Evolutionary conservation across 2,797 vertebrate species (phyloP).

Genomic region (Sebastes diaconus): DNA sequence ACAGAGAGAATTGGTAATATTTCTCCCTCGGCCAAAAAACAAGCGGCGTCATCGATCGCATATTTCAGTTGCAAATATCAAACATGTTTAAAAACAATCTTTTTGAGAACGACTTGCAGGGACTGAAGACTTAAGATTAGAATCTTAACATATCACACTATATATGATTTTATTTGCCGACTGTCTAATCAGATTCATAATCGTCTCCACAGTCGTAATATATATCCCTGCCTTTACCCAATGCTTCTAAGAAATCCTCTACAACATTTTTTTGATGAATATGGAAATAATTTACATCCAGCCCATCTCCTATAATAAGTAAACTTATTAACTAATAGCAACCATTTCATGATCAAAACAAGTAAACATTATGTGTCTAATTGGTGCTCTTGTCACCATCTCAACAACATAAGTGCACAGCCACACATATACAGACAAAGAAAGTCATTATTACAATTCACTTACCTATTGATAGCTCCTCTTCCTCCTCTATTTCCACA

Average conservation of each 20-base stretch:
- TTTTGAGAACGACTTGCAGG: not conserved
- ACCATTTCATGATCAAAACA: not conserved
- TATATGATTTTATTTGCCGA: not conserved
- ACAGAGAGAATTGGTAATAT: not conserved
- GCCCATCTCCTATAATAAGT: not conserved
- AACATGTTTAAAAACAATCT: not conserved
- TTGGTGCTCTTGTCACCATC: not conserved
- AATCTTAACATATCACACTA: not conserved
- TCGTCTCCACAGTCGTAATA: not conserved
- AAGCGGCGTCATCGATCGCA: not conserved
- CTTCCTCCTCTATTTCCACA: conserved; percentile 17
- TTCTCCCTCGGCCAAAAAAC: not conserved
- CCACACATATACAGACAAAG: not conserved
- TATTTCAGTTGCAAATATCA: not conserved
- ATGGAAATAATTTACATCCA: not conserved
- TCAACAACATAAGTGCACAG: not conserved
- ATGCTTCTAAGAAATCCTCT: not conserved
- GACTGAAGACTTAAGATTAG: not conserved
- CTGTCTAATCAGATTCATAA: not conserved
- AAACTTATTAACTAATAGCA: not conserved
- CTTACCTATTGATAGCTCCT: conserved; percentile 39
- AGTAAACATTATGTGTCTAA: not conserved
- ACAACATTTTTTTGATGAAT: not conserved
- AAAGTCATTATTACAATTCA: conserved; percentile 1
- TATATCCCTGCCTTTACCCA: not conserved